A percentile compares a stretch with the other conserved stretches of the same genome.
These are phyloP conservation scores for Alethe diademata DNA, from an alignment of 2,113 vertebrate genomes.

Conservation along the genomic window DNA sequence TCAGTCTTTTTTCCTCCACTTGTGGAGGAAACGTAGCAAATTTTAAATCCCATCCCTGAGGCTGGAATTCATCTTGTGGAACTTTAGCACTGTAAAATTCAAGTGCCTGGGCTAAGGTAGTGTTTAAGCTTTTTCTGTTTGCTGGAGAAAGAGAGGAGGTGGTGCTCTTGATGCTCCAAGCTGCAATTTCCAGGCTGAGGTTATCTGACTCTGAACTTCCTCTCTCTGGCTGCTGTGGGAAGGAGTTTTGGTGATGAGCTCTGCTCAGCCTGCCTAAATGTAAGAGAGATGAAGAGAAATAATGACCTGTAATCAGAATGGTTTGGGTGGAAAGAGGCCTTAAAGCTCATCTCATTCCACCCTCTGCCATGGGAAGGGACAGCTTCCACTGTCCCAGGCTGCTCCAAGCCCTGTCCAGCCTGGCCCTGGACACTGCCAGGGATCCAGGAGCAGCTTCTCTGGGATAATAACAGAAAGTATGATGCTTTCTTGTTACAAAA, in stretches of 20 bases:
- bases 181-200: neutral
- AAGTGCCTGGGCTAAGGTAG: neutral
- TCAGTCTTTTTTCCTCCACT: neutral
- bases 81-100: neutral
- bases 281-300: neutral
- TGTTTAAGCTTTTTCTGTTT: neutral
- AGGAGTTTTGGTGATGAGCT: neutral
- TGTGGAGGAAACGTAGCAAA: fast-evolving
- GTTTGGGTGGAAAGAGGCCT: neutral
- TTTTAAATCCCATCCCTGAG: neutral
- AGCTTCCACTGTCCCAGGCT: neutral
- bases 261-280: neutral
- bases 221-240: neutral
- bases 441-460: neutral
- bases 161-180: neutral
- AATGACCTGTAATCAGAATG: neutral
- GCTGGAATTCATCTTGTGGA: neutral
- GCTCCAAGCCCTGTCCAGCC: neutral
- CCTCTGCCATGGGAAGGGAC: too few species aligned
- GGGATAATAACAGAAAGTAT: neutral
- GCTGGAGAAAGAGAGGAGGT: neutral
- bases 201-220: neutral
- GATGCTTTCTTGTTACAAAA: neutral
- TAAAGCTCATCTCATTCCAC: too few species aligned
- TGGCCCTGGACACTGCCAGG: neutral